Base-by-base conservation (phyloP, 1,140 invertebrate species). In the Drosophila melanogaster region DNA sequence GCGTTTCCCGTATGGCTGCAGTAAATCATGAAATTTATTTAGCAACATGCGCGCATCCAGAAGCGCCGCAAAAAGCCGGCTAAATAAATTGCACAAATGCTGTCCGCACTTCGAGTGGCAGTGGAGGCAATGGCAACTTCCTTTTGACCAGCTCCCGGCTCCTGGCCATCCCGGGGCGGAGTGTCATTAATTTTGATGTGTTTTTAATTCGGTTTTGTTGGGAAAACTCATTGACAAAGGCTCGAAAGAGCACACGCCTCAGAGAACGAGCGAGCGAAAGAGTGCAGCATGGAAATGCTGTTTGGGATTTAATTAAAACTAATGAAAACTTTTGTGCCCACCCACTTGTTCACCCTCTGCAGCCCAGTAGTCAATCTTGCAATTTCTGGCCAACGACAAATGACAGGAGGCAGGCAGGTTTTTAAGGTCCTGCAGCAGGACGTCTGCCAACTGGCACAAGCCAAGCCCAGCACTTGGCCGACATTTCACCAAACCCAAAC, bases 231-330 rank as follows among this genome's bases (percentile, higher is more conserved):
- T 83, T 87, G 83, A 78, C 78, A 79, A 87, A 75, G 79, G 62
- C 70, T 77, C 65, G 58, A 61, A 83, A 89, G 75, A 76, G 75
- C 62, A 55, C 60, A 62, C 56, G 44, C 75, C 44, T 37, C 41
- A 26, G 35, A 37, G 11, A 0, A 4, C 35, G 3, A 14, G 37
- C 2, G 19, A 14, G 12, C 11, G 10, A 37, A 11, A 14, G 53
- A 41, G 47, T 46, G 55, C 59, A 40, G 44, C 76, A 79, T 58
- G 58, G 65, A 65, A 83, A 69, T 71, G 65, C 70, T 67, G 79
- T 89, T 86, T 83, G 72, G 70, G 77, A 87, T 89, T 87, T 87
- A 79, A 87, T 87, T 89, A 89, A 87, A 87, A 89, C 84, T 84
- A 87, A 87, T 89, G 78, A 81, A 89, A 87, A 84, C 79, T 87